Evolutionary conservation across 2,113 vertebrate species (phyloP).

Genomic region (Lepus americanus): DNA sequence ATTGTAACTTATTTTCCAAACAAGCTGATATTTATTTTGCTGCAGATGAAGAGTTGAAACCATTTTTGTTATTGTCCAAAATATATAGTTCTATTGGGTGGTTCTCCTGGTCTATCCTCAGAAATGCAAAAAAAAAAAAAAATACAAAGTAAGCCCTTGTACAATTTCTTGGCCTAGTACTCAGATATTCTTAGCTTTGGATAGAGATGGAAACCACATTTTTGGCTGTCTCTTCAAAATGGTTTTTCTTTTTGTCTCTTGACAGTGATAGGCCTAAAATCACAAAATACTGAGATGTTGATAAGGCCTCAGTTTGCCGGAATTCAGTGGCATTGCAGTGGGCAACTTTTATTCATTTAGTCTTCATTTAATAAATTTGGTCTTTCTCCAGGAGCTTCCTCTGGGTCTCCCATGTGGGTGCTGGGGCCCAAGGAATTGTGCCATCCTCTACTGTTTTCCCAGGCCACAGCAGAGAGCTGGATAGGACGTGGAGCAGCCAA

Average conservation of each 20-base stretch:
- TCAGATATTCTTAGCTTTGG: neutral
- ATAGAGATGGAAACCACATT: neutral
- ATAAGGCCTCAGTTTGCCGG: neutral
- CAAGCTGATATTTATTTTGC: neutral
- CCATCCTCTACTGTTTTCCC: no score
- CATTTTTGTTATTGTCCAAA: constrained; percentile 8
- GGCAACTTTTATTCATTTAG: neutral
- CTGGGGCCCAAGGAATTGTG: no score
- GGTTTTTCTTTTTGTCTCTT: neutral
- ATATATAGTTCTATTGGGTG: neutral
- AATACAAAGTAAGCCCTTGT: neutral
- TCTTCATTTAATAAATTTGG: neutral
- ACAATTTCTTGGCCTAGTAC: neutral
- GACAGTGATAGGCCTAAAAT: neutral
- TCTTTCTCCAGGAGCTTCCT: no score
- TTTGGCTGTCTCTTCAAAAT: neutral
- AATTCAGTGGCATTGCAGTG: neutral
- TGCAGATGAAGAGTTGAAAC: neutral
- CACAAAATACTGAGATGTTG: neutral
- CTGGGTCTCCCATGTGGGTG: no score
- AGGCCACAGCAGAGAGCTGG: no score
- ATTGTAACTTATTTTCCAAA: neutral
- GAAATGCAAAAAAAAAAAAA: neutral
- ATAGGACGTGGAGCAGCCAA: no score
- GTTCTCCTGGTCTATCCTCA: neutral